These are phyloP conservation scores for Myrmecobius fasciatus DNA, from an alignment of 2,113 vertebrate species.

Conservation along the genomic window DNA sequence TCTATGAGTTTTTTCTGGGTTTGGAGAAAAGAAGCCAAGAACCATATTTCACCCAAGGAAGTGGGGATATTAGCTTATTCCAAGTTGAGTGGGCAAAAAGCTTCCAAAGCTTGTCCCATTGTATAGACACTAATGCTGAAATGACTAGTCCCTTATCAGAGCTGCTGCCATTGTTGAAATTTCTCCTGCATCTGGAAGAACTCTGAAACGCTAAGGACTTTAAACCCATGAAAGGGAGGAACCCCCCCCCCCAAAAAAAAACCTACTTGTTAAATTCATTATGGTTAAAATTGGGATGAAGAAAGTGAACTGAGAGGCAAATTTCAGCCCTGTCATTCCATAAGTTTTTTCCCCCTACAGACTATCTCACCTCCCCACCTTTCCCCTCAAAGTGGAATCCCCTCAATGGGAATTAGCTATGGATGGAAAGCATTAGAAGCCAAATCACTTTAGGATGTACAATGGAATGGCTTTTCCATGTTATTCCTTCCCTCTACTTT, in stretches of 20 bases:
- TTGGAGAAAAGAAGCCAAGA: background rate
- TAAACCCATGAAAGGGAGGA: background rate
- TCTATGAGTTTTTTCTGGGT: background rate
- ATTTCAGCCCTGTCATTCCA: slow-evolving; percentile 6
- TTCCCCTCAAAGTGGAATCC: slow-evolving; percentile 50
- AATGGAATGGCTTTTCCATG: slow-evolving; percentile 49
- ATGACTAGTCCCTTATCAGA: background rate
- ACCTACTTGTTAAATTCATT: background rate
- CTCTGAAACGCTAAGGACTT: background rate
- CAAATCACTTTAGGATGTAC: slow-evolving; percentile 76
- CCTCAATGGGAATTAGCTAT: slow-evolving; percentile 62
- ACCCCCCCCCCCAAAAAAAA: background rate
- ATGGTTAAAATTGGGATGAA: background rate
- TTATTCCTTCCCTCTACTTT: background rate
- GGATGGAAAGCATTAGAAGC: slow-evolving; percentile 70
- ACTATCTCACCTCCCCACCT: slow-evolving; percentile 5
- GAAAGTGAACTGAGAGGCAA: background rate
- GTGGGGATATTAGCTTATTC: background rate
- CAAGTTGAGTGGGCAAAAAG: rapidly evolving
- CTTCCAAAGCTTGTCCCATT: background rate
- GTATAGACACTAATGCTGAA: background rate
- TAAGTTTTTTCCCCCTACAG: slow-evolving; percentile 45
- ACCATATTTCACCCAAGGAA: background rate
- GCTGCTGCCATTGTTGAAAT: background rate
- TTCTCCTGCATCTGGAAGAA: background rate